Evolutionary conservation across 2,888 invertebrate genomes (phyloP).

Genomic region (Cosmopolites sordidus): DNA sequence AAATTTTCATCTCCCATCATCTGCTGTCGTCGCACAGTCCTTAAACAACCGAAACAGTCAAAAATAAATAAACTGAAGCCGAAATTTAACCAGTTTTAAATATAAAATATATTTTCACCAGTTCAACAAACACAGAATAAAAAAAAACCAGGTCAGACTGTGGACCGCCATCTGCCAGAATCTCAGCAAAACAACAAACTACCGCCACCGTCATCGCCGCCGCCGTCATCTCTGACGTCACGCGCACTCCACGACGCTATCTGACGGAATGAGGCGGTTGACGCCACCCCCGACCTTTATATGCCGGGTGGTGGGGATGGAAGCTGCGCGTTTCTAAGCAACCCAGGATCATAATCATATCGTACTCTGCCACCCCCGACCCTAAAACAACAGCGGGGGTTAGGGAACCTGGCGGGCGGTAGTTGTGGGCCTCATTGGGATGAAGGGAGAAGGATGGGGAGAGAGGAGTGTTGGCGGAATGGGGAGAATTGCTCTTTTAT

Average conservation of each 20-base stretch:
- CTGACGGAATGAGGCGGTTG: slow-evolving; percentile 41
- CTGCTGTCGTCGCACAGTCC: not conserved
- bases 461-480: slow-evolving; percentile 18
- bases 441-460: slow-evolving; percentile 3
- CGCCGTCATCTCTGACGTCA: slow-evolving; percentile 18
- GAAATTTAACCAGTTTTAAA: no score
- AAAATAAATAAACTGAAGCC: not conserved
- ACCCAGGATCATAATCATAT: slow-evolving; percentile 50
- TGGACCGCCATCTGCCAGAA: slow-evolving; percentile 14
- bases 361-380: slow-evolving; percentile 38
- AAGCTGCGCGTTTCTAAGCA: slow-evolving; percentile 48
- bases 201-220: slow-evolving; percentile 16
- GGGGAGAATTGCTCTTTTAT: slow-evolving; percentile 40
- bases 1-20: not conserved
- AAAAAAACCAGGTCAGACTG: slow-evolving; percentile 1
- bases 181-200: not conserved
- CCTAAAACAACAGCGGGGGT: slow-evolving; percentile 27
- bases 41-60: slow-evolving; percentile 1
- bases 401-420: slow-evolving; percentile 21
- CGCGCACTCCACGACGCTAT: slow-evolving; percentile 32
- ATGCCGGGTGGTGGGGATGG: slow-evolving; percentile 42
- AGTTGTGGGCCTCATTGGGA: not conserved
- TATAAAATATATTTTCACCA: no score
- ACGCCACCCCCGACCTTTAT: slow-evolving; percentile 45
- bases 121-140: not conserved